phyloP scores from a whole-genome alignment of 2,113 vertebrate genomes.

The Odobenus rosmarus region DNA sequence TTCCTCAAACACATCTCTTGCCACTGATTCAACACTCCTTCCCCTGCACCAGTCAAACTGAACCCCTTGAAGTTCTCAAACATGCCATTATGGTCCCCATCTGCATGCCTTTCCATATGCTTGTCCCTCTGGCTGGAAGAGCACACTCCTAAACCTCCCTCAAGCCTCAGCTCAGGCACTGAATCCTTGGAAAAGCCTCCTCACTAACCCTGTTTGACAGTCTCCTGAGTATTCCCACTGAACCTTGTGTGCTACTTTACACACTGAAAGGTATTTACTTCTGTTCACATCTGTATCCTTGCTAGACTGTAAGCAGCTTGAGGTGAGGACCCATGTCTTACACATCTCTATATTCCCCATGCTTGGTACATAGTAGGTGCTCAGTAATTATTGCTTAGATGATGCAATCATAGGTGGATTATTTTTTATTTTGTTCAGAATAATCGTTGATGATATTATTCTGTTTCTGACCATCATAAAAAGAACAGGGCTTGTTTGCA shows the following conservation, averaged over 20 bases:
- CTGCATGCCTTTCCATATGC: neutral
- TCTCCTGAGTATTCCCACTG: neutral
- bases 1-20: neutral
- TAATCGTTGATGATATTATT: neutral
- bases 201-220: neutral
- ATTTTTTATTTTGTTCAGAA: neutral
- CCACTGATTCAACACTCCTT: neutral
- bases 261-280: neutral
- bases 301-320: neutral
- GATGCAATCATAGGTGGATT: neutral
- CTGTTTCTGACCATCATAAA: constrained; percentile 14
- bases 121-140: neutral
- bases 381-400: neutral
- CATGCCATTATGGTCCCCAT: neutral
- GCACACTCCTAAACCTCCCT: neutral
- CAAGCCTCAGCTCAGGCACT: neutral
- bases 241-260: neutral
- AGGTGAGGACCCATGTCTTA: neutral
- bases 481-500: neutral
- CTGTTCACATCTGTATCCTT: neutral
- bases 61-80: neutral
- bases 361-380: neutral
- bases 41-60: neutral
- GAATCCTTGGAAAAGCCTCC: neutral
- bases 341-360: neutral